Conservation (phyloP, 2,113 vertebrate species). For the Coracopsis vasa region DNA sequence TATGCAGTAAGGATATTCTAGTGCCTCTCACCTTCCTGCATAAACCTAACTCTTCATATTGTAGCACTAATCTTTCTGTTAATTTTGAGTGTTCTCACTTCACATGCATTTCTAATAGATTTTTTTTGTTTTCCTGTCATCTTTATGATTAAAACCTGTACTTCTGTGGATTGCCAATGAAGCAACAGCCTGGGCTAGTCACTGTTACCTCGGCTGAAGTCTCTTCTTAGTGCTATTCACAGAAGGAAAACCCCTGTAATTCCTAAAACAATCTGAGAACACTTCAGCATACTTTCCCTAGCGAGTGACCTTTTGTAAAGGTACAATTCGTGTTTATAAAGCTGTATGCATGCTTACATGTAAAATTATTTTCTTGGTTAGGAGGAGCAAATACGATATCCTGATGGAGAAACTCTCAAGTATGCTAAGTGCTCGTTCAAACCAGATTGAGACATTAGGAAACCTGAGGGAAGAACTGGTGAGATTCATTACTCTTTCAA, state of each 20-base stretch:
- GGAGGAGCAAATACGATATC: constrained; percentile 91
- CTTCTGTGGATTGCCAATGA: background rate
- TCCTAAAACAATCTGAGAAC: background rate
- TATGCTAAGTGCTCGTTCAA: constrained; percentile 75
- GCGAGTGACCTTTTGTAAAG: background rate
- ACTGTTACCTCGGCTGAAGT: background rate
- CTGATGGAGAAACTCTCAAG: constrained; percentile 88
- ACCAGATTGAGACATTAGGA: constrained; percentile 76
- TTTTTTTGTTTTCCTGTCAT: background rate
- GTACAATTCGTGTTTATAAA: background rate
- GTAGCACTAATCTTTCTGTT: background rate
- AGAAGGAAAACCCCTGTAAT: background rate
- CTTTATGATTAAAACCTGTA: background rate
- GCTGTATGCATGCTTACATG: background rate
- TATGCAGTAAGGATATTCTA: background rate
- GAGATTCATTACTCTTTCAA: constrained; percentile 30
- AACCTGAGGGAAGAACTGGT: constrained; percentile 85
- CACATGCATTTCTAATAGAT: background rate
- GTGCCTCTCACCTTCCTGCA: background rate
- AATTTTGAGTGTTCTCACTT: background rate
- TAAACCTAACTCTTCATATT: background rate
- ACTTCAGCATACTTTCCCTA: background rate
- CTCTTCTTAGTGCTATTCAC: background rate
- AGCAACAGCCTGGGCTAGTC: background rate
- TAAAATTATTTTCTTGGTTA: constrained; percentile 50